These are phyloP conservation scores for Dryocosmus kuriphilus DNA, from an alignment of 2,888 invertebrate genomes.

Conservation along the genomic window DNA sequence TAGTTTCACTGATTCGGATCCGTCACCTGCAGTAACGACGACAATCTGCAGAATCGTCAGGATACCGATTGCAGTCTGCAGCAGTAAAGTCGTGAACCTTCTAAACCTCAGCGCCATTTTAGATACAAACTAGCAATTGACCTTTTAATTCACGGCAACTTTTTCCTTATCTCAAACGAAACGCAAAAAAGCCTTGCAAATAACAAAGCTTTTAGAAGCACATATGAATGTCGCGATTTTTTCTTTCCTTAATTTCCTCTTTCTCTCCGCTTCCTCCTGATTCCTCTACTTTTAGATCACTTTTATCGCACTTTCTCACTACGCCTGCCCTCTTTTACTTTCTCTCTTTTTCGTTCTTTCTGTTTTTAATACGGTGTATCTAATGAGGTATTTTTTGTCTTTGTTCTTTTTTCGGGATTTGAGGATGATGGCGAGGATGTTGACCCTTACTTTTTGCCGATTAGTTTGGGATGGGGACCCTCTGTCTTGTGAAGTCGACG, in stretches of 20 bases:
- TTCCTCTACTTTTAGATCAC: conserved; percentile 34
- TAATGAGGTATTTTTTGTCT: conserved; percentile 41
- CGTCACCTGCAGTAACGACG: conserved; percentile 45
- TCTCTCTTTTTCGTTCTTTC: conserved; percentile 47
- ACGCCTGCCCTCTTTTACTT: conserved; percentile 22
- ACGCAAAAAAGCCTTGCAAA: conserved; percentile 9
- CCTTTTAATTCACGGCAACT: conserved; percentile 16
- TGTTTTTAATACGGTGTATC: conserved; percentile 41
- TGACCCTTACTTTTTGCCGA: conserved; percentile 74
- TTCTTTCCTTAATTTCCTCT: conserved; percentile 29
- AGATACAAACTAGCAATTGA: conserved; percentile 42
- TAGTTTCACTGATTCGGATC: conserved; percentile 60
- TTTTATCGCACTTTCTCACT: conserved; percentile 43
- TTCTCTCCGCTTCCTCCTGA: conserved; percentile 23
- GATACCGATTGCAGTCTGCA: conserved; percentile 59
- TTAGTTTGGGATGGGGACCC: conserved; percentile 63
- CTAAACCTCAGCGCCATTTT: conserved; percentile 66
- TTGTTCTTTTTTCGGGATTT: conserved; percentile 44
- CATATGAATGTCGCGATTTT: conserved; percentile 7
- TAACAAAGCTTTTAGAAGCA: neutral
- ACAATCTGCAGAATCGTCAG: conserved; percentile 57
- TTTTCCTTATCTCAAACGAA: conserved; percentile 30
- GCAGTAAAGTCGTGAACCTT: conserved; percentile 59
- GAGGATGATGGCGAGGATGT: conserved; percentile 59
- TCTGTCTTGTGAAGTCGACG: conserved; percentile 69